Percentiles rank a stretch among this genome's conserved stretches.
phyloP scores from a whole-genome alignment of 2,113 vertebrate species.

The Hemibagrus wyckioides region DNA sequence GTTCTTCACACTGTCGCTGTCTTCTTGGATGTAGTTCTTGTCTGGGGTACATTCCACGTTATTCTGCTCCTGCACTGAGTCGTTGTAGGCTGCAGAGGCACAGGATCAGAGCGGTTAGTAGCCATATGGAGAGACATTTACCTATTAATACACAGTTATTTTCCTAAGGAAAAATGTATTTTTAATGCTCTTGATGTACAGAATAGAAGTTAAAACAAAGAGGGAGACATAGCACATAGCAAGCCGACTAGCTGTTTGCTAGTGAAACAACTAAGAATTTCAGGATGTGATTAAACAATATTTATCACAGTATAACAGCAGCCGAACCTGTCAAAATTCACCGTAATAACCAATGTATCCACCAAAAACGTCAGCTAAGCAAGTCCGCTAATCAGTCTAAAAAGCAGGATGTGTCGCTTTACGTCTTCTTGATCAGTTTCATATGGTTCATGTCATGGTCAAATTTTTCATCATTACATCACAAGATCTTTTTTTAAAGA shows the following conservation, averaged over 20 bases:
- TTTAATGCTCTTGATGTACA: neutral
- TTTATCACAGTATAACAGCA: neutral
- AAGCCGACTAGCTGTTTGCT: neutral
- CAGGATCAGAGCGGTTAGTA: conserved; percentile 43
- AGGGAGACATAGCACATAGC: neutral
- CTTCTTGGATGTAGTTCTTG: conserved; percentile 78
- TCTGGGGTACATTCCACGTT: conserved; percentile 78
- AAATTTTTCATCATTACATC: neutral
- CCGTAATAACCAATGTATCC: neutral
- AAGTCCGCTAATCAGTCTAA: neutral
- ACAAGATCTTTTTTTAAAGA: no score
- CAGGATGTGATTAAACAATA: neutral
- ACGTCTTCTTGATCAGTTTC: no score
- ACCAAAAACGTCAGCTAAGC: neutral
- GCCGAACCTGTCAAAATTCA: neutral
- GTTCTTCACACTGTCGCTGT: conserved; percentile 83
- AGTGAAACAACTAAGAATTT: neutral
- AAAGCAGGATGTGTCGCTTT: neutral
- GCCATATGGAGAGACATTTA: neutral
- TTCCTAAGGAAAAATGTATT: neutral
- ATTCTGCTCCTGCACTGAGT: conserved; percentile 76
- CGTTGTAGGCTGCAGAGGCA: conserved; percentile 79
- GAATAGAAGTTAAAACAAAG: neutral
- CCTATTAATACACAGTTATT: neutral
- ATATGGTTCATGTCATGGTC: neutral